Conservation (phyloP, 2,888 invertebrate species). For the Yponomeuta evonymella region DNA sequence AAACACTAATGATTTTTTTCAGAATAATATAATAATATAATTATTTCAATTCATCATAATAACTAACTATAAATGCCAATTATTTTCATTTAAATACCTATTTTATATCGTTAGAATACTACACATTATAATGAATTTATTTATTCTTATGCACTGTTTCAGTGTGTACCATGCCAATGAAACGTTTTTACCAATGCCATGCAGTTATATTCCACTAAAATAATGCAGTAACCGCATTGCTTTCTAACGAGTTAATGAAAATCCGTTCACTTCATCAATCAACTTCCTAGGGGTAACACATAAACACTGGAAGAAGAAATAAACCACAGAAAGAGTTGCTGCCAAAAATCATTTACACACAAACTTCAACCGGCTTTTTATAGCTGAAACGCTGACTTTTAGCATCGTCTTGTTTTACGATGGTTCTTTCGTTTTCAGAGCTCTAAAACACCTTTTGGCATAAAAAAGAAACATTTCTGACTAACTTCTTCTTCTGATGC, state of each 20-base stretch:
- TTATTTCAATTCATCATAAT: conserved; percentile 72
- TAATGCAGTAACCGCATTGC: neutral
- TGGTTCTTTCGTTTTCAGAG: no score
- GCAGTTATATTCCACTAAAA: no score
- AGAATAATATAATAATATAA: conserved; percentile 77
- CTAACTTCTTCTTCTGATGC: no score
- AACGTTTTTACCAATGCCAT: neutral
- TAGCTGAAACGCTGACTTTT: no score
- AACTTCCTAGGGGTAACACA: neutral
- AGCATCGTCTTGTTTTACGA: no score
- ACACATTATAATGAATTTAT: conserved; percentile 39
- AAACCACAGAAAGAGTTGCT: neutral
- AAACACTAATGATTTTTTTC: conserved; percentile 66
- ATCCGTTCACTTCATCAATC: neutral
- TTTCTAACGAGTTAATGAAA: neutral
- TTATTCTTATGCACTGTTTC: neutral
- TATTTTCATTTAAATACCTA: conserved; percentile 56
- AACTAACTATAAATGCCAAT: conserved; percentile 75
- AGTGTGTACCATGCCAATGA: neutral
- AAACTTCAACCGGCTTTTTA: neutral
- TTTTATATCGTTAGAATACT: conserved; percentile 53
- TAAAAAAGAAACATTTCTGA: no score
- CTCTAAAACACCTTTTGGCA: no score
- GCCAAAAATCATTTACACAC: neutral
- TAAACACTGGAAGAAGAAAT: neutral